A percentile compares a stretch with the other conserved stretches of the same genome.
Evolutionary conservation across 2,797 vertebrate species (phyloP).

Genomic region (Hippocampus kuda): DNA sequence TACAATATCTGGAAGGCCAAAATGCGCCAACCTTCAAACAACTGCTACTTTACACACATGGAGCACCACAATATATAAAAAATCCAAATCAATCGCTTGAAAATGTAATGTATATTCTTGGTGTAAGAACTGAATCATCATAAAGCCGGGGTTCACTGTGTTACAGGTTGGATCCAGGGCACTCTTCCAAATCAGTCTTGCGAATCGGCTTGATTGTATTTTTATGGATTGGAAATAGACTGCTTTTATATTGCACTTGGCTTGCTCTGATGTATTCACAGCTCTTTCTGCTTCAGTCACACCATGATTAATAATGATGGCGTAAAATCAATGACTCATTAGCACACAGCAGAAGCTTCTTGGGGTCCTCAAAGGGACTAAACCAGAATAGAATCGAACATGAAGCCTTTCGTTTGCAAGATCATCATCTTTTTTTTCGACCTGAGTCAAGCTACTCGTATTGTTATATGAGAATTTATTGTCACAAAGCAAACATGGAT

Average conservation of each 20-base stretch:
- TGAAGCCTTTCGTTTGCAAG: too few relatives aligned
- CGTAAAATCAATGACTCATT: neutral
- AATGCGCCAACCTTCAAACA: neutral
- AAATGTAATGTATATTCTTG: too few relatives aligned
- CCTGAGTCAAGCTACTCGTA: neutral
- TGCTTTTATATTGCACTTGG: neutral
- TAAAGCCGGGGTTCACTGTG: neutral
- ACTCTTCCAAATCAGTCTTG: neutral
- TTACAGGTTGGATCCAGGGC: neutral
- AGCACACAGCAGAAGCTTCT: neutral
- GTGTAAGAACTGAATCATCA: too few relatives aligned
- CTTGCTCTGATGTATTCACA: neutral
- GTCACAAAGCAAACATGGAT: too few relatives aligned
- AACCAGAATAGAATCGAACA: neutral
- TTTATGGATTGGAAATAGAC: neutral
- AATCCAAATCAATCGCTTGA: too few relatives aligned
- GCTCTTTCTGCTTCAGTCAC: neutral
- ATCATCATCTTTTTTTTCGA: neutral
- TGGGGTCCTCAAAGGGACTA: neutral
- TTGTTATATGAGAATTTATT: neutral
- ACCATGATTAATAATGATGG: neutral
- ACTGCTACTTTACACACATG: neutral
- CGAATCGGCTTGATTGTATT: neutral
- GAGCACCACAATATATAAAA: neutral
- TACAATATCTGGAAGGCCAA: too few relatives aligned